Percentiles rank a stretch among this genome's conserved stretches.
Conservation (phyloP, 2,888 invertebrate species). For the Hirtodrosophila histrioides region DNA sequence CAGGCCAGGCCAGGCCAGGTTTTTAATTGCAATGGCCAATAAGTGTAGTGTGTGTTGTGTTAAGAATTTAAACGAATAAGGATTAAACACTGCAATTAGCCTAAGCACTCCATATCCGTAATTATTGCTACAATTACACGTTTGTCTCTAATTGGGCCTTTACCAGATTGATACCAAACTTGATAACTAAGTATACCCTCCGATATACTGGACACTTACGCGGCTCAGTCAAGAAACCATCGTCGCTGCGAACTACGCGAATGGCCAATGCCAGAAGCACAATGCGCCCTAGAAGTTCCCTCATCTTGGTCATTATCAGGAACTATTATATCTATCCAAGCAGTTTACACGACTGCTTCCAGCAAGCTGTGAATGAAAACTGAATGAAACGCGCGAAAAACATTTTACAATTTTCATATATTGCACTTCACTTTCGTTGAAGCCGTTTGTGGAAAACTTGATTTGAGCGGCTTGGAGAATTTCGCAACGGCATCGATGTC, state of each 20-base stretch:
- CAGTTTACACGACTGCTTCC: slow-evolving; percentile 42
- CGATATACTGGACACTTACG: slow-evolving; percentile 75
- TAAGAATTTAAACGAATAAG: no score
- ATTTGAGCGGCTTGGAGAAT: slow-evolving; percentile 60
- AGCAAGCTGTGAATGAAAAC: slow-evolving; percentile 59
- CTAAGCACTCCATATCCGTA: no score
- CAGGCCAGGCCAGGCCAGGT: slow-evolving; percentile 4
- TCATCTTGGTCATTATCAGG: slow-evolving; percentile 16
- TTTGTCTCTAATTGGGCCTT: neutral
- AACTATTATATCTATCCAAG: slow-evolving; percentile 2
- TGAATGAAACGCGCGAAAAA: slow-evolving; percentile 43
- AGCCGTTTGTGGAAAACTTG: slow-evolving; percentile 58
- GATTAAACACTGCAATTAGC: no score
- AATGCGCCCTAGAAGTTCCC: slow-evolving; percentile 27
- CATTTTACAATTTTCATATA: slow-evolving; percentile 59
- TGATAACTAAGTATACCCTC: neutral
- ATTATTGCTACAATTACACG: no score
- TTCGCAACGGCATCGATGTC: slow-evolving; percentile 51
- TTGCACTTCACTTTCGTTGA: slow-evolving; percentile 56
- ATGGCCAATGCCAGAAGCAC: slow-evolving; percentile 37
- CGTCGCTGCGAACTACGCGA: slow-evolving; percentile 49
- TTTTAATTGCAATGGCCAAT: neutral
- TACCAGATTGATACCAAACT: neutral
- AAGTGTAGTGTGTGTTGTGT: slow-evolving; percentile 1
- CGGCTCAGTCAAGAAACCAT: slow-evolving; percentile 76